Evolutionary conservation across 2,113 vertebrate genomes (phyloP), one percentile per base, ranked within the genome.

Genomic region (Origma solitaria): DNA sequence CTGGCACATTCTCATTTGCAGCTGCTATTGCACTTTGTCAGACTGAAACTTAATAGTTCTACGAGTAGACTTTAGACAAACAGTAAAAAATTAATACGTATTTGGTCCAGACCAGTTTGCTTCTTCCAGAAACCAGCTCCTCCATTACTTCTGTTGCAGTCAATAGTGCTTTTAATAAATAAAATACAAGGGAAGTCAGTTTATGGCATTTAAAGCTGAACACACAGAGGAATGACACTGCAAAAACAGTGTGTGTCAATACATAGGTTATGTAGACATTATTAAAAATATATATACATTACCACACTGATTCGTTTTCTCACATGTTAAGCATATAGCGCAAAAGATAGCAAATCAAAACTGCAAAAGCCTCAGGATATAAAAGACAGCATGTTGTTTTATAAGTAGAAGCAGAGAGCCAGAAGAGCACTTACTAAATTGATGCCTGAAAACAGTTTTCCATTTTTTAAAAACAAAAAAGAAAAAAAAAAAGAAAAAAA

Each of bases 341-440:
- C 64, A 92, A 81, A 85, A 94, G 28, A 88, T 0, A 72, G 57
- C 12, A 84, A 94, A 89, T 81, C 56, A 92, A 95, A 93, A 86
- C 47, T 71, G 47, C 79, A 86, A 86, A 86, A 93, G 72, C 86
- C 82, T 86, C 65, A 88, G 90, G 76, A 95, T 69, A 93, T 27
- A 66, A 79, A 79, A 73, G n/a, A 68, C 58, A 88, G 35, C 20
- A 53, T 25, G 35, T 37, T 90, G 83, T 66, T 90, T 86, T 82
- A 6, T 54, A 92, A 91, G 90, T 31, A 86, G 54, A 79, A 72
- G 53, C 58, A 86, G 58, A 89, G 57, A 93, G 69, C 31, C 64
- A 95, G 88, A 94, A 94, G 37, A 80, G 50, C 71, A 83, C 87
- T 93, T 88, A 91, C 53, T 93, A 95, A 97, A 95, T 82, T 65